phyloP scores from a whole-genome alignment of 2,797 vertebrate genomes.

The Tangara arthus region DNA sequence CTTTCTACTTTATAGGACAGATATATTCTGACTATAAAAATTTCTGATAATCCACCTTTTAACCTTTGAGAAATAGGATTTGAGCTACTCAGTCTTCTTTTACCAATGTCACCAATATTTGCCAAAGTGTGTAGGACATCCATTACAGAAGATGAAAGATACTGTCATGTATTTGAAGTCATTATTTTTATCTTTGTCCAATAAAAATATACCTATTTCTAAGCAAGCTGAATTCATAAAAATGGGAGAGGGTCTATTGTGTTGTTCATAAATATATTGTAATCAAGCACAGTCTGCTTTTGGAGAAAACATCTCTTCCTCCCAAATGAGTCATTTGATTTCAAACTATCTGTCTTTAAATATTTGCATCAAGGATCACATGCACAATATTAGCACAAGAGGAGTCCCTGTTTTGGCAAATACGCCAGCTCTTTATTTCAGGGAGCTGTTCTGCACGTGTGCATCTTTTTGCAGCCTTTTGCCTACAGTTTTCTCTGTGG shows the following conservation, averaged over 20 bases:
- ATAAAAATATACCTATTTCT: background rate
- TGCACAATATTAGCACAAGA: background rate
- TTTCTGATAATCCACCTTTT: background rate
- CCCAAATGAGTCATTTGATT: background rate
- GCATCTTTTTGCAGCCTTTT: background rate
- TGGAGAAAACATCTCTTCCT: background rate
- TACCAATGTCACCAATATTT: background rate
- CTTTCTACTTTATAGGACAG: constrained; percentile 6
- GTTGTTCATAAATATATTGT: background rate
- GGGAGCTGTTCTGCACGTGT: background rate
- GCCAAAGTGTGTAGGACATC: background rate
- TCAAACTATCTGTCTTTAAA: background rate
- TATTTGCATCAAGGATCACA: background rate
- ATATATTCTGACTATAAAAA: background rate
- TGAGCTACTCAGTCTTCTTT: background rate
- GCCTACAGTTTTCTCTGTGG: background rate
- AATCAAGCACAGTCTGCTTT: background rate
- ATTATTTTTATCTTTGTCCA: constrained; percentile 11
- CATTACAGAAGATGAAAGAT: background rate
- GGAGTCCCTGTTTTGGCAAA: background rate
- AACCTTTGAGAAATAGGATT: background rate
- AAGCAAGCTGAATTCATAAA: background rate
- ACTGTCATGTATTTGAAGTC: background rate
- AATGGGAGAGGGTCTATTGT: background rate
- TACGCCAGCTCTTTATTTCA: background rate